Evolutionary conservation across 2,888 invertebrate genomes (phyloP), one percentile per base, ranked within the genome.

Genomic region (Drosophila phalerata): DNA sequence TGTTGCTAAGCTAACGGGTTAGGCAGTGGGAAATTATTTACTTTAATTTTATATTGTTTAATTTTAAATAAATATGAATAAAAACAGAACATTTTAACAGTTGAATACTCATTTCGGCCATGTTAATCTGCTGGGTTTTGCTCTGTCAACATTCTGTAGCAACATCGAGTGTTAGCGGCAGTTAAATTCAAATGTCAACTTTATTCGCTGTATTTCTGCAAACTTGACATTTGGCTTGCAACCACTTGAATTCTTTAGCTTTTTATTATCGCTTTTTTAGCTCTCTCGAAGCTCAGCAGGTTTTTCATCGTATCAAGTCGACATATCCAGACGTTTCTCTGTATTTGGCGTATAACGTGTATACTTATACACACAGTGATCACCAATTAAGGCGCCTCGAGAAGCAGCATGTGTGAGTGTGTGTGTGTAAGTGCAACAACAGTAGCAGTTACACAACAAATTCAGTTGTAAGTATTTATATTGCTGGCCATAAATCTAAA

Each of bases 341-440:
- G 13, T 11, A 34, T 34, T 34, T 13, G 13, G 34, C 19, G 32
- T 17, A 17, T 6, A 32, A 45, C 40, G 28, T 40, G 28, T 40
- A 28, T 9, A 22, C 22, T 28, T 17, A 17, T 32, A 11, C 19
- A 34, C 34, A 42, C 42, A 55, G 55, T 43, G 47, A 57, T 57
- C 57, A 38, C 48, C 57, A 58, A 58, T 58, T 58, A 58, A 58
- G 57, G 57, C 47, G 56, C 32, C 43, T 45, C 22, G n/a, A 37
- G 30, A 30, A 56, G 8, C n/a, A 28, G 28, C 8, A 28, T 28
- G 6, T 28, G 6, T 28, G 1, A 5, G 6, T 28, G 8, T 28
- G 4, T 28, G 4, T 56, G 45, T 47, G 45, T 15, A 13, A 15
- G 15, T 47, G 34, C 43, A 45, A 17, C 22, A n/a, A 6, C 28